Base-by-base conservation (phyloP, 2,888 invertebrate species). In the Drosophila lutescens region DNA sequence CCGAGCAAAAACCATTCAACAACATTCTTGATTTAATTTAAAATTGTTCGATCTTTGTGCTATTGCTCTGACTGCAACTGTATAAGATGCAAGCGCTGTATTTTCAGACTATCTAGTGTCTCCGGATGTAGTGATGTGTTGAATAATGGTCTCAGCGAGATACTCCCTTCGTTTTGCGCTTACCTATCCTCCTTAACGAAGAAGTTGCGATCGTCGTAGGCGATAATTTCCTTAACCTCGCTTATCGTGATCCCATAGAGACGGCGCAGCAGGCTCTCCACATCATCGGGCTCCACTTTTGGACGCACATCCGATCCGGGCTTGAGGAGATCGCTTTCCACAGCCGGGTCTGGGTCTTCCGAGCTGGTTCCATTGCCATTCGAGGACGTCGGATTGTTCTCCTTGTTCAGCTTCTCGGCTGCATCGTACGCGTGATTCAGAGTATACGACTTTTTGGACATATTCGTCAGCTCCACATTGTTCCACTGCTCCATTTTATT, bases 191-290 rank as follows among this genome's bases (percentile, higher is more conserved):
- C 91, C 56, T 85, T 75, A 56, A 92, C 89, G 7, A 90, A 81
- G 77, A 88, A 92, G 73, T 92, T 92, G 47, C 91, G 89, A 87
- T 92, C 92, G 73, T 92, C 92, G 69, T 92, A 92, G 13, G 92
- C 85, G n/a, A 89, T 87, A 13, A 92, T 62, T 62, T 92, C 92
- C 66, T 89, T 89, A 2, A 92, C 84, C 12, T 88, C 88, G 50
- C 84, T 89, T 8, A 90, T 78, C 1, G 91, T 91, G 34, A 92
- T 92, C 36, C 92, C 92, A 72, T 92, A 92, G 2, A 92, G 79
- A 0, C 92, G 90, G 41, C 91, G 89, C 26, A 90, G 82, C 47
- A 92, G 67, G 12, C 89, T 86, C 75, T 90, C 87, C 3, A 90
- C 91, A 62, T 90, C 83, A 15, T 89, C 89, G 20, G 76, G 69